phyloP scores from a whole-genome alignment of 2,797 vertebrate genomes.

The Notolepis coatsorum region DNA sequence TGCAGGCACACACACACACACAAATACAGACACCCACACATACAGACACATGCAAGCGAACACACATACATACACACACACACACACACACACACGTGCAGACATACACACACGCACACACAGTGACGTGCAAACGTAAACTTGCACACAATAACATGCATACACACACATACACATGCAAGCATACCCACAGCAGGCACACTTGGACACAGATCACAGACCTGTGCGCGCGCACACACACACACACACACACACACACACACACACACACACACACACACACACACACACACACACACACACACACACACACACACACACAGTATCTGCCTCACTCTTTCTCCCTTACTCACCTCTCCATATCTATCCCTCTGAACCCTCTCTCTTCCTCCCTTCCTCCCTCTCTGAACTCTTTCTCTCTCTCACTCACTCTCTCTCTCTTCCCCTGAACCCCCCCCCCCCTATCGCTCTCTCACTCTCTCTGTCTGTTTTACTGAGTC shows the following conservation, averaged over 20 bases:
- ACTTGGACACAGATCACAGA: background rate
- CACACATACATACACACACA: background rate
- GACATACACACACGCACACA: too few species aligned
- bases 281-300: too few species aligned
- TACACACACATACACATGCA: too few species aligned
- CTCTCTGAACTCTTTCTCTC: too few species aligned
- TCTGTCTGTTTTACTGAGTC: slow-evolving; percentile 8
- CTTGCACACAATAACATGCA: too few species aligned
- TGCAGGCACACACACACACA: background rate
- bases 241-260: background rate
- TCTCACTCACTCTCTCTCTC: slow-evolving; percentile 31
- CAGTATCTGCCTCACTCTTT: too few species aligned
- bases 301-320: too few species aligned
- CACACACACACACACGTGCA: background rate
- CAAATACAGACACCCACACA: background rate
- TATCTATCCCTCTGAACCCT: slow-evolving; percentile 43
- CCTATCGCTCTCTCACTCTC: slow-evolving; percentile 56
- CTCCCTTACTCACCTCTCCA: slow-evolving; percentile 9
- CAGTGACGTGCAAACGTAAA: too few species aligned
- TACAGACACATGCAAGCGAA: too few species aligned
- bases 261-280: too few species aligned
- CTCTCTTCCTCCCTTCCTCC: too few species aligned
- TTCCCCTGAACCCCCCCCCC: slow-evolving; percentile 61
- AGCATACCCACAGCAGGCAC: too few species aligned
- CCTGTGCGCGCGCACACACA: background rate